phyloP scores from a whole-genome alignment of 2,113 vertebrate species.

The Dromiciops gliroides region DNA sequence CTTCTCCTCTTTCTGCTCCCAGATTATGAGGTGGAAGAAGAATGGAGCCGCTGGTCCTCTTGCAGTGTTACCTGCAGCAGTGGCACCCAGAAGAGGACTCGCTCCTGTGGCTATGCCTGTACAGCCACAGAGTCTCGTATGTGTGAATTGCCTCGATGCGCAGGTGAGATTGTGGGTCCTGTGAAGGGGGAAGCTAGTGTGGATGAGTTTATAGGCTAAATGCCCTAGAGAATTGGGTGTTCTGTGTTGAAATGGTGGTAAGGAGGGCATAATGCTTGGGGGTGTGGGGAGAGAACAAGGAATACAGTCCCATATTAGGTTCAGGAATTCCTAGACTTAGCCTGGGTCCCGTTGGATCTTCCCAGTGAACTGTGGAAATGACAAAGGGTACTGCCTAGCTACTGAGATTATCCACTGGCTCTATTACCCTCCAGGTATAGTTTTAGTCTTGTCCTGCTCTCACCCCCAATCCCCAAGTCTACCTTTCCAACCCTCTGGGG shows the following conservation, averaged over 20 bases:
- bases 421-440: not conserved
- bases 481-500: not conserved
- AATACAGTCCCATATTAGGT: not conserved
- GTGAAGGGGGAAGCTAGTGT: not conserved
- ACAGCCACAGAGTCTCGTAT: slow-evolving; percentile 88
- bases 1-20: slow-evolving; percentile 40
- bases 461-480: not conserved
- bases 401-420: not conserved
- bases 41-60: slow-evolving; percentile 94
- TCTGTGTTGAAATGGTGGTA: not conserved
- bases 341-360: not conserved
- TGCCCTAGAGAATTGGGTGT: not conserved
- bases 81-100: slow-evolving; percentile 89
- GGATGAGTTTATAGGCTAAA: not conserved
- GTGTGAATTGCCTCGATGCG: slow-evolving; percentile 88
- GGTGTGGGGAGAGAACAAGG: not conserved
- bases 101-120: slow-evolving; percentile 91
- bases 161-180: slow-evolving; percentile 82
- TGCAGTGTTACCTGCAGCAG: slow-evolving; percentile 90
- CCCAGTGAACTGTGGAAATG: not conserved
- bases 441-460: too few relatives aligned
- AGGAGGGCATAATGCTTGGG: not conserved
- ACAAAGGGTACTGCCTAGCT: not conserved
- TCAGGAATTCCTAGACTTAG: not conserved
- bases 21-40: slow-evolving; percentile 89